A percentile compares a stretch with the other conserved stretches of the same genome.
phyloP scores from a whole-genome alignment of 1,140 invertebrate species.

The Zaprionus davidi region DNA sequence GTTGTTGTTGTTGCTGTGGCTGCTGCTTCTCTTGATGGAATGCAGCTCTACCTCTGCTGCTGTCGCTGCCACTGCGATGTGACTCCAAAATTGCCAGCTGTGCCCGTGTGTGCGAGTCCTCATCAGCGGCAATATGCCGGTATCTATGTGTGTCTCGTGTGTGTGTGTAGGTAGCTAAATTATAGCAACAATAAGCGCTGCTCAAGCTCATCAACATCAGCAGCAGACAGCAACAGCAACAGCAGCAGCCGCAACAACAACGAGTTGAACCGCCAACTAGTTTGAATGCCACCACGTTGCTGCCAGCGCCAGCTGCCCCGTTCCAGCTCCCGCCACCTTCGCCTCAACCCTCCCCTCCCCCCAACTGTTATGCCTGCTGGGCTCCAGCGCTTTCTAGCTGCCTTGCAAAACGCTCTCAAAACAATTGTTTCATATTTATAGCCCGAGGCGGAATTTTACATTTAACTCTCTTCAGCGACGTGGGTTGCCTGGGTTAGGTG shows the following conservation, averaged over 20 bases:
- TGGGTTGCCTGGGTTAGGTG: conserved; percentile 4
- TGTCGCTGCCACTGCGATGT: background rate
- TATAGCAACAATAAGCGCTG: conserved; percentile 34
- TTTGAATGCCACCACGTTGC: conserved; percentile 31
- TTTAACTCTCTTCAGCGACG: conserved; percentile 51
- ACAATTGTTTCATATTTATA: conserved; percentile 76
- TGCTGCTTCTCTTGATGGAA: conserved; percentile 2
- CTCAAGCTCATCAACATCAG: conserved; percentile 46
- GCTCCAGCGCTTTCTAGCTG: conserved; percentile 19
- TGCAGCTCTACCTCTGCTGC: background rate
- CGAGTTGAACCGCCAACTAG: conserved; percentile 47
- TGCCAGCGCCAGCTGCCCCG: background rate
- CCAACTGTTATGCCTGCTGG: background rate
- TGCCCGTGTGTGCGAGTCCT: background rate
- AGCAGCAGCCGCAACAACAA: conserved; percentile 17
- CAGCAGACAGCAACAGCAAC: conserved; percentile 12
- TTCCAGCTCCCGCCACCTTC: background rate
- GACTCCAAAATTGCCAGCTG: conserved; percentile 9
- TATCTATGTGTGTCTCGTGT: conserved; percentile 1
- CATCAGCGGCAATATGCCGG: conserved; percentile 18
- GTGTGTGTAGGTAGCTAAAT: conserved; percentile 27
- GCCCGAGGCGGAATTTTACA: conserved; percentile 68
- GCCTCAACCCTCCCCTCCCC: background rate
- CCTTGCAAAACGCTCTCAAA: conserved; percentile 56
- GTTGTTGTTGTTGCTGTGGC: background rate